A percentile compares a stretch with the other conserved stretches of the same genome.
These are phyloP conservation scores for Pantherophis guttatus DNA, from an alignment of 2,113 vertebrate species.

Conservation along the genomic window DNA sequence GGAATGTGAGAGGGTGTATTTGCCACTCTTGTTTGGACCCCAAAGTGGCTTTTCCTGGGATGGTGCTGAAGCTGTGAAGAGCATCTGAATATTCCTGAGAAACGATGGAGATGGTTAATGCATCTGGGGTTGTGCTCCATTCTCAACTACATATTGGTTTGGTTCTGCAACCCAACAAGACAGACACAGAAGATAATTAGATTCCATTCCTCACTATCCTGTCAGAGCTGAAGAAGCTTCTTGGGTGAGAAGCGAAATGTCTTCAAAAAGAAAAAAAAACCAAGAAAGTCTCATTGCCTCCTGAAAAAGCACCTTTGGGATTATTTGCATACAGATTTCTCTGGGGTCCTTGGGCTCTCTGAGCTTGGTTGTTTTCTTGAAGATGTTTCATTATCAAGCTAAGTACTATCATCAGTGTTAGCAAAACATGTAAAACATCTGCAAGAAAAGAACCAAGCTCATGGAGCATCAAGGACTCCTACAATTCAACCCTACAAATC, in stretches of 20 bases:
- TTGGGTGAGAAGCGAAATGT: no score
- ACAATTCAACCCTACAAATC: neutral
- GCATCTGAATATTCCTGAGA: neutral
- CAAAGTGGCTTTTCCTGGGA: neutral
- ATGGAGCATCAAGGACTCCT: neutral
- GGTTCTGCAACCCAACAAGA: no score
- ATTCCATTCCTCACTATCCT: no score
- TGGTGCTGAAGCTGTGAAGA: neutral
- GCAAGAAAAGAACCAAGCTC: neutral
- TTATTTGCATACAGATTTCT: no score
- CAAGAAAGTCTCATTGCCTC: no score
- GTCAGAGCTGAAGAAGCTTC: no score
- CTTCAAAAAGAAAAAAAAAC: no score
- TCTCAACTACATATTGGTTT: neutral
- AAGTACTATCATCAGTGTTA: neutral
- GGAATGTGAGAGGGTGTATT: neutral
- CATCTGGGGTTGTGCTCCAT: neutral
- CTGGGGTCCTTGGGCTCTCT: no score
- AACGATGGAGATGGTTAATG: neutral
- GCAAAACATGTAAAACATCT: neutral
- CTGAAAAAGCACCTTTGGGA: no score
- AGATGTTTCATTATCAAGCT: no score
- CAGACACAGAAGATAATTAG: no score
- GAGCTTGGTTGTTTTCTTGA: no score
- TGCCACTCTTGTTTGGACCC: neutral